Evolutionary conservation across 2,888 invertebrate genomes (phyloP), one percentile per base, ranked within the genome.

Genomic region (Stenurella melanura): DNA sequence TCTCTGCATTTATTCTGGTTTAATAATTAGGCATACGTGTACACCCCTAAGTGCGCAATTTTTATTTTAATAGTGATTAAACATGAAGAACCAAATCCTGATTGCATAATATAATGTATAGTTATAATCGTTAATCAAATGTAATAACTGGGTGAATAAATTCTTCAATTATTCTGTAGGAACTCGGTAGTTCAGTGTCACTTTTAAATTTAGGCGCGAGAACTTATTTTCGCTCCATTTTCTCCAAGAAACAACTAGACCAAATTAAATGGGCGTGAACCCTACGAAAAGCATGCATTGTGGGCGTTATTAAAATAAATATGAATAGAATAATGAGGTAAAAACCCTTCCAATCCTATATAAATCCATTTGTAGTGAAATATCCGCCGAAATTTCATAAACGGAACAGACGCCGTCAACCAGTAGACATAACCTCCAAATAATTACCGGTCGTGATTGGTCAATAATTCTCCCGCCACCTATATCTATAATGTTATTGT

Each of bases 401-500:
- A 60, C 42, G 21, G 38, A 42, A 19, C 12, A 38, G 64, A 42
- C 18, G 34, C 69, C 18, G 58, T 57, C 34, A 69, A 57, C 73
- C 56, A 57, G 63, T 64, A 74, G 73, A 56, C 76, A 78, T 79
- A 79, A 79, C 80, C 77, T 79, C 57, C 58, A 77, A 77, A 67
- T 54, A 72, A 78, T 75, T 72, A 60, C 26, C 57, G n/a, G 61
- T 58, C 10, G n/a, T 74, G 82, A 86, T 86, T 86, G 86, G 86
- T 78, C 77, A 69, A 78, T 75, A 81, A 82, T 76, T 85, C 85
- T 86, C 86, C 86, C 86, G 86, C 86, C 86, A 86, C 83, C 83
- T 76, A 79, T 72, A 63, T 75, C 79, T 76, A 81, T 83, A 83
- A 81, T 88, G 87, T 87, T 88, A 88, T 87, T 87, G 87, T 87